Evolutionary conservation across 2,888 invertebrate species (phyloP).

Genomic region (Cosmorhoe ocellata): DNA sequence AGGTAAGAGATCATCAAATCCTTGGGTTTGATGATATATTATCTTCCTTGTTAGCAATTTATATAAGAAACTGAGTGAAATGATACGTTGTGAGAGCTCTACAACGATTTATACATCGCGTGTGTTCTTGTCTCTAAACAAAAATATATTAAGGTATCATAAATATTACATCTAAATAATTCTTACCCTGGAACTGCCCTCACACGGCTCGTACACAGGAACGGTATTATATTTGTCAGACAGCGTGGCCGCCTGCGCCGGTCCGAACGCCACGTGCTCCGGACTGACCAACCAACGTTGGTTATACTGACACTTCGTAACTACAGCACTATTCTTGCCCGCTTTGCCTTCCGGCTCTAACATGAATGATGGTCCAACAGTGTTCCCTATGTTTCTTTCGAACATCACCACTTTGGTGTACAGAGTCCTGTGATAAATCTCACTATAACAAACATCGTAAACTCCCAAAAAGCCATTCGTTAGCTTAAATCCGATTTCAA

Average conservation of each 20-base stretch:
- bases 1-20: no score
- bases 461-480: slow-evolving; percentile 17
- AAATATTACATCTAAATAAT: no score
- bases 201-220: slow-evolving; percentile 27
- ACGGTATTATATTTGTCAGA: slow-evolving; percentile 18
- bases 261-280: slow-evolving; percentile 17
- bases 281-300: slow-evolving; percentile 7
- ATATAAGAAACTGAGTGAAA: no score
- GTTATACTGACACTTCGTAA: slow-evolving; percentile 13
- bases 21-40: no score
- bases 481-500: slow-evolving; percentile 23
- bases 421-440: slow-evolving; percentile 3
- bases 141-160: no score
- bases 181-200: slow-evolving; percentile 9
- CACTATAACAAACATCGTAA: slow-evolving; percentile 26
- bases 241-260: slow-evolving; percentile 16
- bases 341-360: slow-evolving; percentile 5
- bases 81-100: no score
- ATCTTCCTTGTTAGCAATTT: no score
- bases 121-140: no score
- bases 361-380: slow-evolving; percentile 6
- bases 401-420: slow-evolving; percentile 15
- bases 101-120: no score
- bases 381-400: slow-evolving; percentile 11
- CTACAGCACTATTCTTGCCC: background rate